Evolutionary conservation across 2,888 invertebrate genomes (phyloP).

Genomic region (Tanytarsus gracilentus): DNA sequence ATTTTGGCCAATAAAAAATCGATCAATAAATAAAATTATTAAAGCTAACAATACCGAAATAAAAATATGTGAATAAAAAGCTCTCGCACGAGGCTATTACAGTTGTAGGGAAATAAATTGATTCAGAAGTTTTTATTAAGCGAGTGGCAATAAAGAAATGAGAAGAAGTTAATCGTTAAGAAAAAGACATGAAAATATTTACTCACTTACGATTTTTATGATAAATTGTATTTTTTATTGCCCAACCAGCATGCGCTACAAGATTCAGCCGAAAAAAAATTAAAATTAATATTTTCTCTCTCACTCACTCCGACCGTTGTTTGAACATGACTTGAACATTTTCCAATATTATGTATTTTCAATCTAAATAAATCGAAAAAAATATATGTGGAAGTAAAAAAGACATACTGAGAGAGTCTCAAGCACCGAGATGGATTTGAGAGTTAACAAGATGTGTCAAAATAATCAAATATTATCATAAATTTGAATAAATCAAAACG

Average conservation of each 20-base stretch:
- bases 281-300: neutral
- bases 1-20: no score
- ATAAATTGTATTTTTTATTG: conserved; percentile 21
- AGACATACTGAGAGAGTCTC: no score
- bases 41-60: no score
- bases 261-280: neutral
- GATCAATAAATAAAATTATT: no score
- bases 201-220: conserved; percentile 11
- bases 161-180: conserved; percentile 3
- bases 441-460: conserved; percentile 27
- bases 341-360: neutral
- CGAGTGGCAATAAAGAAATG: no score
- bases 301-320: neutral
- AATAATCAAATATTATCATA: conserved; percentile 29
- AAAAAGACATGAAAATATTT: conserved; percentile 4
- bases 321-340: conserved; percentile 1
- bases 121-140: conserved; percentile 10
- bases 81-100: no score
- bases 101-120: conserved; percentile 15
- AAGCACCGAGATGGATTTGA: neutral
- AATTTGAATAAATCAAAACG: conserved; percentile 27
- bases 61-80: no score
- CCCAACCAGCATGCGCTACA: conserved; percentile 23
- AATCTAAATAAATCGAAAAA: neutral
- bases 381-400: neutral